Base-by-base conservation (phyloP, 1,140 invertebrate species). In the Lepidurus couesii region DNA sequence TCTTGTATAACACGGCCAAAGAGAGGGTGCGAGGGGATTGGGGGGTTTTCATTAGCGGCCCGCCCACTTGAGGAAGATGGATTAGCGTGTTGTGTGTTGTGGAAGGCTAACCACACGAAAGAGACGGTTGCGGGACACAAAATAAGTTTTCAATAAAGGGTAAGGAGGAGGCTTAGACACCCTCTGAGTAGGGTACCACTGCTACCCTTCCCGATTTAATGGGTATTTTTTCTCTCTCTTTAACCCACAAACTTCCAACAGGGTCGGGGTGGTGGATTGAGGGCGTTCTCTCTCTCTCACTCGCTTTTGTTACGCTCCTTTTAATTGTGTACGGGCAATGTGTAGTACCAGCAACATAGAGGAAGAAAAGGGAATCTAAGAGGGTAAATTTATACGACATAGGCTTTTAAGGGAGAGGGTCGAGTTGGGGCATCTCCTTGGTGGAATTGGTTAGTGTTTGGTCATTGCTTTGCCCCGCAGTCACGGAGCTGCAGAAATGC, bases 361-460 rank as follows among this genome's bases (percentile, higher is more conserved):
- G 21, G 9, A 65, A 65, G 21, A 4, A 65, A n/a, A 65, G 34
- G 34, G 21, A 65, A 65, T 65, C 53, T 65, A 21, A 65, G 53
- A 65, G 21, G 21, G n/a, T 21, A 65, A 65, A 21, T 65, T 65
- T 65, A 65, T 65, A 65, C 53, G 53, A 65, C 53, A 16, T 65
- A 7, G 7, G 53, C 53, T 65, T 65, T 65, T 65, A 65, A 65
- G 10, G 53, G 53, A 21, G 21, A 65, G 21, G 8, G 16, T 16
- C 13, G 53, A 21, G 21, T 21, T n/a, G 13, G 21, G 53, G 53
- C 16, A n/a, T 21, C 21, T 65, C 53, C 53, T 13, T 13, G 53
- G 53, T n/a, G 8, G 53, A n/a, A 65, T 13, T 65, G 53, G 53
- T 11, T 13, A 65, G 53, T 65, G 53, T 65, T 65, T 65, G 53